Conservation (phyloP, 2,888 invertebrate species). For the Blastobasis adustella region DNA sequence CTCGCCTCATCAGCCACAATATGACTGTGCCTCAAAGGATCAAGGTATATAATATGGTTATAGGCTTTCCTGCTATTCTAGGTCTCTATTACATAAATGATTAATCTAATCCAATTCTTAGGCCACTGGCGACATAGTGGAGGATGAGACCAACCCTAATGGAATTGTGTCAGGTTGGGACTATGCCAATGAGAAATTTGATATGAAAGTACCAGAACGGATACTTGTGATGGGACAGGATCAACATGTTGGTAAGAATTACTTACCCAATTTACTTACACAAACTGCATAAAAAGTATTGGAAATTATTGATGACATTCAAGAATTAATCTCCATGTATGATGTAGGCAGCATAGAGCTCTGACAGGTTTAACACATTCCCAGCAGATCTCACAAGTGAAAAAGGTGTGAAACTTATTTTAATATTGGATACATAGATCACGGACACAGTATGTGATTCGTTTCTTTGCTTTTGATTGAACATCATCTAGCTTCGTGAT, state of each 20-base stretch:
- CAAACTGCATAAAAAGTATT: too few species aligned
- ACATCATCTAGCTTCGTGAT: too few species aligned
- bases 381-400: too few species aligned
- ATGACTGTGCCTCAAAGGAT: slow-evolving; percentile 71
- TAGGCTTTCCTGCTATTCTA: neutral
- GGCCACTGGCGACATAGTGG: slow-evolving; percentile 81
- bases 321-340: too few species aligned
- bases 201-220: slow-evolving; percentile 95
- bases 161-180: slow-evolving; percentile 78
- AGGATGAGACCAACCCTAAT: slow-evolving; percentile 77
- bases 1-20: slow-evolving; percentile 66
- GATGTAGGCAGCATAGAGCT: too few species aligned
- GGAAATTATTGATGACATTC: too few species aligned
- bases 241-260: slow-evolving; percentile 74
- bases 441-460: too few species aligned
- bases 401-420: too few species aligned
- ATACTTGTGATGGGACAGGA: slow-evolving; percentile 91
- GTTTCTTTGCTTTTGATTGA: too few species aligned
- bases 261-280: neutral
- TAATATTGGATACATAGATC: too few species aligned
- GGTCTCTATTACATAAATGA: neutral
- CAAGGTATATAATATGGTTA: slow-evolving; percentile 37
- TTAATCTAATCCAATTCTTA: slow-evolving; percentile 28
- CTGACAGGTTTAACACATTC: too few species aligned
- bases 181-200: slow-evolving; percentile 82